These are phyloP conservation scores for Psophia crepitans DNA, from an alignment of 2,113 vertebrate species.

Conservation along the genomic window DNA sequence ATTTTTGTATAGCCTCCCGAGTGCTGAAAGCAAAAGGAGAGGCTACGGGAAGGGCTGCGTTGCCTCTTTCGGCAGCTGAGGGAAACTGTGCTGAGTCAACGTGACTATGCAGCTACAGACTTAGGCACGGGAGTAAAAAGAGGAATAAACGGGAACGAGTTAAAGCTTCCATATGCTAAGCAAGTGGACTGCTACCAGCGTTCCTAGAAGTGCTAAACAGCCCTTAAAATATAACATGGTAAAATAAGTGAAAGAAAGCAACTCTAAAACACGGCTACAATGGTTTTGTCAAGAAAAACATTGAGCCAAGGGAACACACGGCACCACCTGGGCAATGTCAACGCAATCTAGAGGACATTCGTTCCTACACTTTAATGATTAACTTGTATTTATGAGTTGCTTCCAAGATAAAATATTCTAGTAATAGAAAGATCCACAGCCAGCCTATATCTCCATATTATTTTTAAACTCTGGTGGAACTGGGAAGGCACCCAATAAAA, in stretches of 20 bases:
- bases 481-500: background rate
- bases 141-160: background rate
- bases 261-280: background rate
- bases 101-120: background rate
- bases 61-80: background rate
- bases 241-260: background rate
- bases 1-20: fast-evolving
- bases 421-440: background rate
- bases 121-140: no score
- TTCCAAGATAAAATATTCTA: background rate
- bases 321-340: background rate
- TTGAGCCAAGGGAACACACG: background rate
- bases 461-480: background rate
- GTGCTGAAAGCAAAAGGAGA: background rate
- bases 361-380: background rate
- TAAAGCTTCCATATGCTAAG: background rate
- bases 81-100: background rate
- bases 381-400: background rate
- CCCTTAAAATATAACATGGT: background rate
- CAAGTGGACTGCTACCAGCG: background rate
- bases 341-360: background rate
- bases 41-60: background rate
- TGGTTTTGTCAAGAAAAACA: background rate
- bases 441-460: fast-evolving
- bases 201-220: background rate